Evolutionary conservation across 2,797 vertebrate genomes (phyloP), one percentile per base, ranked within the genome.

Genomic region (Danionella dracula): DNA sequence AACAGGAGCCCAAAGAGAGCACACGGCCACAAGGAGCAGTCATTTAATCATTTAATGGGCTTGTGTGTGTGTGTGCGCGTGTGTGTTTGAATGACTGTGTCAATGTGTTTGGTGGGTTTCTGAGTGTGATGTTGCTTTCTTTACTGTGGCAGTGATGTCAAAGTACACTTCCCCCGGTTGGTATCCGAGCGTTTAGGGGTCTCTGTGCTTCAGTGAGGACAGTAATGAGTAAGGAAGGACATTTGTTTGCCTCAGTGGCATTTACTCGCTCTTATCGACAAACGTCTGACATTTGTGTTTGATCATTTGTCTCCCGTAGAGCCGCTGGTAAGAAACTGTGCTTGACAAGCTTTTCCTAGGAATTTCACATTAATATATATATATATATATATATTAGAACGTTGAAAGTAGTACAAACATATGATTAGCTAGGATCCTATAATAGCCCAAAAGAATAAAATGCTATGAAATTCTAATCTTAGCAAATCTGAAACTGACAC

Each of bases 181-280:
- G 7, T 19, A 49, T 37, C 58, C 8, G 17, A 46, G 57, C 5
- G 9, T 34, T 45, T 19, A 37, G 48, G 37, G 32, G 32, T 8
- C 1, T 21, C 13, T 8, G 32, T 44, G 44, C 37, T 34, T 68
- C 54, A 61, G 20, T 31, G 51, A 1, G 20, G 4, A 34, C 74
- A 53, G 78, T 78, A 79, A 81, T 70, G 77, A 82, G 78, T 70
- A 76, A 58, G 49, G 23, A 76, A 58, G 84, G 85, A 82, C 85
- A 88, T 88, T 87, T 88, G 76, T 82, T 71, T 53, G 66, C 75
- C 77, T 78, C 77, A 75, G 72, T 88, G 86, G 78, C 86, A 87
- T 88, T 89, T 87, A 77, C 75, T 48, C 49, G 72, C 77, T 87
- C 82, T 77, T 80, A 86, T 86, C 23, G 60, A 63, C 60, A 53